Evolutionary conservation across 1,140 invertebrate species (phyloP).

Genomic region (Contarinia nasturtii): DNA sequence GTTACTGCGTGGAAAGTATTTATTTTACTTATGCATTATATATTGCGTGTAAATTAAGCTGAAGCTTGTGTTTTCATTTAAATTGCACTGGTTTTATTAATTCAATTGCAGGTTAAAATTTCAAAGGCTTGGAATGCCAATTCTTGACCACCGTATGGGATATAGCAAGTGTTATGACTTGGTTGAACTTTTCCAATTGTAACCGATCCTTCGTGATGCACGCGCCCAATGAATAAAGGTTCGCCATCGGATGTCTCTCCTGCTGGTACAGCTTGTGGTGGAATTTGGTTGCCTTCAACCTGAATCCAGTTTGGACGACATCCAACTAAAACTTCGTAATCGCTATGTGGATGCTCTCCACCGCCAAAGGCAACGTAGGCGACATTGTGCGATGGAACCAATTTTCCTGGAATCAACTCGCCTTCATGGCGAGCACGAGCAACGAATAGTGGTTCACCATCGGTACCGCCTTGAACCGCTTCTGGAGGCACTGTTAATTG

Average conservation of each 20-base stretch:
- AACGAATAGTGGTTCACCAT: constrained; percentile 52
- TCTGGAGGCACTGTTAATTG: constrained; percentile 52
- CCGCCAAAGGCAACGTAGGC: constrained; percentile 65
- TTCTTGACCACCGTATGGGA: constrained; percentile 49
- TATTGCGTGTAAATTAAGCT: background rate
- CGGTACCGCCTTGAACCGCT: constrained; percentile 51
- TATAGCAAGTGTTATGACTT: constrained; percentile 48
- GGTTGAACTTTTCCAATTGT: constrained; percentile 54
- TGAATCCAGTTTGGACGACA: constrained; percentile 38
- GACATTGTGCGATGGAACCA: constrained; percentile 45
- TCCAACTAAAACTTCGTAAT: constrained; percentile 54
- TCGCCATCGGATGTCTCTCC: constrained; percentile 58
- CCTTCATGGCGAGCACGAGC: constrained; percentile 52
- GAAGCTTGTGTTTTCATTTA: no score
- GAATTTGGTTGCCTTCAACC: constrained; percentile 38
- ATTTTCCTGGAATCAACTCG: constrained; percentile 58
- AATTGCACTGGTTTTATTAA: no score
- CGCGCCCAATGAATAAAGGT: constrained; percentile 46
- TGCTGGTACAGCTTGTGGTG: constrained; percentile 46
- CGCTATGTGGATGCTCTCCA: constrained; percentile 44
- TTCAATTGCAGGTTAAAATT: constrained; percentile 34
- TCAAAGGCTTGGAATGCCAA: constrained; percentile 55
- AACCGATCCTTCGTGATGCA: constrained; percentile 40
- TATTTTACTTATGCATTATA: background rate
- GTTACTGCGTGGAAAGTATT: no score